These are phyloP conservation scores for Drosophila algonquin DNA, from an alignment of 2,888 invertebrate genomes.

Conservation along the genomic window DNA sequence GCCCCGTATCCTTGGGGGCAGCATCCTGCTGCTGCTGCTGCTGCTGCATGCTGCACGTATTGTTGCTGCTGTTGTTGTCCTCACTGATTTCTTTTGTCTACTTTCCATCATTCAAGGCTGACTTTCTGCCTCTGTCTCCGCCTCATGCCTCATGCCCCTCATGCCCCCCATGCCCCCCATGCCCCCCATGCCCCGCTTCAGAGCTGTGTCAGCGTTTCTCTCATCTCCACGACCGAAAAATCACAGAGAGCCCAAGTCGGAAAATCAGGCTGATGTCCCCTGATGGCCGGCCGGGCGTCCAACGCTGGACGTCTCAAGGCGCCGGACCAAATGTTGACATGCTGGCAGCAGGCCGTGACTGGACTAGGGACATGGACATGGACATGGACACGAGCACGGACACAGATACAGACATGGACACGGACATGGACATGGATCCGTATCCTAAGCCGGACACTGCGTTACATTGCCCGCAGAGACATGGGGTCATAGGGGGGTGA, in stretches of 20 bases:
- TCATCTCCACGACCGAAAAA: constrained; percentile 55
- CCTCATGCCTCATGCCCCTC: background rate
- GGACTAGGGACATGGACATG: constrained; percentile 38
- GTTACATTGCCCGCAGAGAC: constrained; percentile 23
- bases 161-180: no score
- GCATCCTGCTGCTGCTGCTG: constrained; percentile 30
- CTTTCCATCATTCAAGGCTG: constrained; percentile 31
- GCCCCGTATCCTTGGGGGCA: constrained; percentile 46
- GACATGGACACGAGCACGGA: constrained; percentile 13
- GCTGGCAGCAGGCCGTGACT: constrained; percentile 50
- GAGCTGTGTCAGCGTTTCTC: constrained; percentile 48
- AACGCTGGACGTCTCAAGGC: constrained; percentile 41
- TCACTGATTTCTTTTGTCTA: constrained; percentile 72
- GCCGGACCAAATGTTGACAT: constrained; percentile 50
- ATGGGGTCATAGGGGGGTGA: background rate
- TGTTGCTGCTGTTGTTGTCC: constrained; percentile 46
- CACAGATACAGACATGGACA: constrained; percentile 13
- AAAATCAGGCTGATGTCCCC: constrained; percentile 60
- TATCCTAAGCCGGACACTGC: constrained; percentile 29
- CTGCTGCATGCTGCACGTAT: constrained; percentile 42
- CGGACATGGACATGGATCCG: constrained; percentile 38
- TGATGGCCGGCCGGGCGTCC: constrained; percentile 17
- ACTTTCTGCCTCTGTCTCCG: constrained; percentile 21
- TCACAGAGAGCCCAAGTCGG: constrained; percentile 68
- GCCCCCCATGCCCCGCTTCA: constrained; percentile 12